phyloP scores from a whole-genome alignment of 2,113 vertebrate genomes.

The Clarias gariepinus region DNA sequence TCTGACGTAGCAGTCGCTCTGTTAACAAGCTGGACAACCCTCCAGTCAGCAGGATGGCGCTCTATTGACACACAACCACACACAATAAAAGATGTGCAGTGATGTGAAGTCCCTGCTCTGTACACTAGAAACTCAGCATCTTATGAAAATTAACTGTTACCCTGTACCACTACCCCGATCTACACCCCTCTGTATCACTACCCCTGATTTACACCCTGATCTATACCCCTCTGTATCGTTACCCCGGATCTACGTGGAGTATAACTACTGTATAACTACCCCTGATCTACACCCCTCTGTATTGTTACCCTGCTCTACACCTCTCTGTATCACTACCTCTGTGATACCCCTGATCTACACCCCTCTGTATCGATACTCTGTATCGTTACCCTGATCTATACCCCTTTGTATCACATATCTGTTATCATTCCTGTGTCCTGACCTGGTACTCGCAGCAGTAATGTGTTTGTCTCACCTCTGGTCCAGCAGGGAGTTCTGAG shows the following conservation, averaged over 20 bases:
- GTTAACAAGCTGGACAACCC: slow-evolving; percentile 76
- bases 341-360: neutral
- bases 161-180: neutral
- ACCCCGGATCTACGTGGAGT: neutral
- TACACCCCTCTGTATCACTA: neutral
- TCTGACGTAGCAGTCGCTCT: slow-evolving; percentile 89
- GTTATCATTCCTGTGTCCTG: neutral
- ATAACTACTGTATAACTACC: too few species aligned
- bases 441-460: neutral
- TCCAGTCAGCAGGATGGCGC: slow-evolving; percentile 62
- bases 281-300: neutral
- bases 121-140: neutral
- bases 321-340: neutral
- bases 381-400: neutral
- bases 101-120: neutral
- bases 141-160: neutral
- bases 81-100: neutral
- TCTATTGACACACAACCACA: slow-evolving; percentile 56
- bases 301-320: neutral
- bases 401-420: neutral
- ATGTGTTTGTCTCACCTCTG: slow-evolving; percentile 71
- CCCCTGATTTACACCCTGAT: neutral
- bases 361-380: neutral
- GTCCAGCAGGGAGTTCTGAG: slow-evolving; percentile 64
- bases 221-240: neutral